Conservation (phyloP, 2,113 vertebrate genomes). For the Otus sunia region DNA sequence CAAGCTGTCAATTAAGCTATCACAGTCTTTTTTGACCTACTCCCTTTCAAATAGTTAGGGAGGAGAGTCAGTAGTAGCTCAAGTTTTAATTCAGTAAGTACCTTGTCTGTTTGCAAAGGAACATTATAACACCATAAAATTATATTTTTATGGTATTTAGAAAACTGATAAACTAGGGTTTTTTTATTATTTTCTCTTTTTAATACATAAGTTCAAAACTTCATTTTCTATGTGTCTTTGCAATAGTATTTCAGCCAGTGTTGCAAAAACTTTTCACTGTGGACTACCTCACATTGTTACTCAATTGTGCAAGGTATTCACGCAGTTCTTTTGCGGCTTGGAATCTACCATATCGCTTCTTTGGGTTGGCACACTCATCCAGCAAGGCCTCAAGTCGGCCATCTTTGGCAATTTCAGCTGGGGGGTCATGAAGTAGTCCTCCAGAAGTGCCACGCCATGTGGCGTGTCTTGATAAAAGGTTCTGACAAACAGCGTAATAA, state of each 20-base stretch:
- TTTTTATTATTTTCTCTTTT: slow-evolving; percentile 12
- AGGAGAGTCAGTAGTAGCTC: slow-evolving; percentile 65
- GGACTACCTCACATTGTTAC: slow-evolving; percentile 89
- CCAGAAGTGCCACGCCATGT: slow-evolving; percentile 95
- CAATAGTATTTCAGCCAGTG: slow-evolving; percentile 53
- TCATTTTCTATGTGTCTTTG: slow-evolving; percentile 31
- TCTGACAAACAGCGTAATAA: slow-evolving; percentile 98
- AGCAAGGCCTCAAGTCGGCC: slow-evolving; percentile 90
- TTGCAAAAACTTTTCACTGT: not conserved
- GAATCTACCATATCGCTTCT: slow-evolving; percentile 90
- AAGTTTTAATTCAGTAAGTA: slow-evolving; percentile 70
- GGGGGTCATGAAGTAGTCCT: slow-evolving; percentile 94
- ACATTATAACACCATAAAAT: slow-evolving; percentile 47
- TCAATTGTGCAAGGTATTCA: slow-evolving; percentile 90
- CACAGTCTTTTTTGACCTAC: slow-evolving; percentile 71
- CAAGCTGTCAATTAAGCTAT: slow-evolving; percentile 72
- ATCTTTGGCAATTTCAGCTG: slow-evolving; percentile 88
- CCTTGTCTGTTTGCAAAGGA: slow-evolving; percentile 70
- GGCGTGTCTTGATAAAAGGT: slow-evolving; percentile 92
- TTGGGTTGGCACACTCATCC: slow-evolving; percentile 95
- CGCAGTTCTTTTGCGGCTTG: slow-evolving; percentile 92
- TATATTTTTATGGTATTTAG: slow-evolving; percentile 54
- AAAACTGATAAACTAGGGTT: slow-evolving; percentile 27
- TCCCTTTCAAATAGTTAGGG: slow-evolving; percentile 41
- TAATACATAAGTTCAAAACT: slow-evolving; percentile 23